Base-by-base conservation (phyloP, 2,797 vertebrate genomes). In the Enteromius radiatus region DNA sequence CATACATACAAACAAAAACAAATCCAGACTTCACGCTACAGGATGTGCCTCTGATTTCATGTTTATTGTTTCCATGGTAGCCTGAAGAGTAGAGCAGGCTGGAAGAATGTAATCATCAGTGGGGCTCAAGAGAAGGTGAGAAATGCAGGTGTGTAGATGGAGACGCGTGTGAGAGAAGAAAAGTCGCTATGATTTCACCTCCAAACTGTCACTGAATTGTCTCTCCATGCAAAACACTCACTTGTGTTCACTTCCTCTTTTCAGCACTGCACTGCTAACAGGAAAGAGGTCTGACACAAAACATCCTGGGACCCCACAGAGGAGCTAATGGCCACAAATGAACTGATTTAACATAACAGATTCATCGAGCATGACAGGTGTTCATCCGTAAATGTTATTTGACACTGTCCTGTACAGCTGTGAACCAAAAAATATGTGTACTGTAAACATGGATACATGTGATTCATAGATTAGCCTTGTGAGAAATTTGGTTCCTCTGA, bases 401-500 rank as follows among this genome's bases (percentile, higher is more conserved):
- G n/a, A 59, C 14, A 41, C 38, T 43, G 8, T n/a, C 59, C 59
- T 64, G 11, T 47, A 28, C 21, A 63, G 41, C 28, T 74, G 14
- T 70, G 23, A 38, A 78, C 36, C 26, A 41, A 64, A 54, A 49
- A 17, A 15, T 19, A 54, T 33, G 19, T 56, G 80, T 75, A 21
- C 82, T 59, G 26, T 59, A 43, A 64, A 70, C 52, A 63, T 80
- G 54, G 31, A 59, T 69, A 31, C 47, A 69, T 45, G 73, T 33
- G 65, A 81, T 69, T 71, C 33, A 31, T 41, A 70, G 80, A 90
- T 84, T 86, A 85, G 86, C 88, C 90, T 88, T 90, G 47, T 64
- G 88, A 88, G 89, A 78, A 91, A 88, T 86, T 86, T 19, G 80
- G 52, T 78, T 82, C 90, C 89, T 86, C 84, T 87, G 87, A 88